These are phyloP conservation scores for Galago senegalensis DNA, from an alignment of 2,797 vertebrate species.

Conservation along the genomic window DNA sequence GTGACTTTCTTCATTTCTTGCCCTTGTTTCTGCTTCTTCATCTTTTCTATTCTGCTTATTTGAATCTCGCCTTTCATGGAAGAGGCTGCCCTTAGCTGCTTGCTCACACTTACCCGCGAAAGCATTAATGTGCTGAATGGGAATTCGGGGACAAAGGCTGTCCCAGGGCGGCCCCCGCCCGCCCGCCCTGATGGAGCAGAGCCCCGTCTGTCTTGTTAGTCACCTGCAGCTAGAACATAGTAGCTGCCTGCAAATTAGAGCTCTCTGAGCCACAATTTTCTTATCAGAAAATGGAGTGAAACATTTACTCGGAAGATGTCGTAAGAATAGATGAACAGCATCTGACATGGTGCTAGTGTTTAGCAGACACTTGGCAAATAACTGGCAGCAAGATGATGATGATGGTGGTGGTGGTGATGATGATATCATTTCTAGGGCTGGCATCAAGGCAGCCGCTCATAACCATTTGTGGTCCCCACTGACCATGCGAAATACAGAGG, in stretches of 20 bases:
- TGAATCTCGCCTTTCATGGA: not conserved
- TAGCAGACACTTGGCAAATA: not conserved
- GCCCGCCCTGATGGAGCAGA: not conserved
- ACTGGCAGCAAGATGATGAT: not conserved
- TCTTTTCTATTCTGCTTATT: not conserved
- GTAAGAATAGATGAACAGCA: not conserved
- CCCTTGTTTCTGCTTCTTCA: not conserved
- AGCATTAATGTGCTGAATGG: not conserved
- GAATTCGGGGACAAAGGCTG: not conserved
- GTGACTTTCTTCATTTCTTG: not conserved
- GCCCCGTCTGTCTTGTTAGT: not conserved
- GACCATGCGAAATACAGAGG: constrained; percentile 67
- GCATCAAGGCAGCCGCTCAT: not conserved
- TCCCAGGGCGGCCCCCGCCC: not conserved
- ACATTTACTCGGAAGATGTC: not conserved
- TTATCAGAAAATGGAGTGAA: not conserved
- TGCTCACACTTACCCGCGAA: not conserved
- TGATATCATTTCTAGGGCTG: not conserved
- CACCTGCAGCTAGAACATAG: not conserved
- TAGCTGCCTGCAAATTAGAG: not conserved
- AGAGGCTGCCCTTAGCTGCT: not conserved
- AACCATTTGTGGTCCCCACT: constrained; percentile 50
- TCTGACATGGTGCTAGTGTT: not conserved
- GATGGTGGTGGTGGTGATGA: too few relatives aligned
- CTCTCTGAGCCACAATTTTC: not conserved